Percentiles rank a stretch among this genome's conserved stretches.
phyloP scores from a whole-genome alignment of 1,140 invertebrate species.

The Fopius arisanus region DNA sequence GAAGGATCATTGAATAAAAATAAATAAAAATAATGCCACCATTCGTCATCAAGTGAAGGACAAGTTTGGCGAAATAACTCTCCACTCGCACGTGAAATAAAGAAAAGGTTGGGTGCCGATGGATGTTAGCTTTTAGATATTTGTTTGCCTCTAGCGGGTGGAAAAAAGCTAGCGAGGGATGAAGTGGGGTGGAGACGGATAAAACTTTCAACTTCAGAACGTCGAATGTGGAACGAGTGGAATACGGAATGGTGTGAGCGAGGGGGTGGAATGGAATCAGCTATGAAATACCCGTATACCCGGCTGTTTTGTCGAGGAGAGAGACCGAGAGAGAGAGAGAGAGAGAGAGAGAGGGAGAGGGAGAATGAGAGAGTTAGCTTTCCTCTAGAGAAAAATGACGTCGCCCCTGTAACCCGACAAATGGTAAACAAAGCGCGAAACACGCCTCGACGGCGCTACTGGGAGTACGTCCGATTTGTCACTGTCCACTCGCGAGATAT shows the following conservation, averaged over 20 bases:
- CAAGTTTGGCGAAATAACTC: not conserved
- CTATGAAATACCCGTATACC: not conserved
- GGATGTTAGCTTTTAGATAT: not conserved
- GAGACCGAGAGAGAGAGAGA: too few relatives aligned
- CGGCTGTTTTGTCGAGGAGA: not conserved
- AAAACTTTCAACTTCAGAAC: not conserved
- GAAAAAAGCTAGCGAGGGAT: not conserved
- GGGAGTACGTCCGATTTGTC: constrained; percentile 52
- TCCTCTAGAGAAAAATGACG: constrained; percentile 34
- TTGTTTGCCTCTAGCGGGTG: not conserved
- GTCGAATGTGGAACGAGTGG: not conserved
- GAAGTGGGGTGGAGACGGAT: not conserved
- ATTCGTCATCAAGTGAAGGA: not conserved
- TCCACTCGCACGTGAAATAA: not conserved
- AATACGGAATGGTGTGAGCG: not conserved
- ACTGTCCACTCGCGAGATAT: constrained; percentile 42
- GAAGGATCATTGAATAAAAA: not conserved
- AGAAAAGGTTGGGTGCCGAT: not conserved
- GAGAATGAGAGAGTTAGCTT: not conserved
- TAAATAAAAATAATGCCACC: too few relatives aligned
- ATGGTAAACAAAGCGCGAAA: constrained; percentile 54
- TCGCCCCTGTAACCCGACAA: constrained; percentile 45
- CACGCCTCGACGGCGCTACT: constrained; percentile 46
- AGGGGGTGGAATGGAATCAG: not conserved
- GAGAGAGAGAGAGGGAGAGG: too few relatives aligned